phyloP scores from a whole-genome alignment of 2,888 invertebrate species.

The Falcaria lacertinaria region DNA sequence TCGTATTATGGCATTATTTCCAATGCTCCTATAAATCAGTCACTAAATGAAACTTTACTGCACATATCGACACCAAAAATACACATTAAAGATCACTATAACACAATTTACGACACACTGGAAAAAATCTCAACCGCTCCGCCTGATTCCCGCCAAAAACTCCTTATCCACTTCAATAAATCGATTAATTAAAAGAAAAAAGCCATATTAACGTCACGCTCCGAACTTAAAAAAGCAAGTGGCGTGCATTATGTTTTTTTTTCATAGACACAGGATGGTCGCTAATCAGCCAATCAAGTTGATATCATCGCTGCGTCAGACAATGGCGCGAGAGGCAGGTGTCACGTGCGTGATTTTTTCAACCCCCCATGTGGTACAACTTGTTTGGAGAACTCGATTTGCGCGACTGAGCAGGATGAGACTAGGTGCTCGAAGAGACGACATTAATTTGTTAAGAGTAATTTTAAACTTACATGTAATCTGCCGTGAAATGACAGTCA shows the following conservation, averaged over 20 bases:
- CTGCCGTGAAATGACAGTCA: too few species aligned
- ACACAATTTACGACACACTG: too few species aligned
- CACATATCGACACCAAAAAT: too few species aligned
- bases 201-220: not conserved
- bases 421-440: constrained; percentile 24
- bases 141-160: too few species aligned
- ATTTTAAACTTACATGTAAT: not conserved
- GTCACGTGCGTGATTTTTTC: constrained; percentile 62
- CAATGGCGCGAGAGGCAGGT: constrained; percentile 59
- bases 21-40: too few species aligned
- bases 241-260: constrained; percentile 1
- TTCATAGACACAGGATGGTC: constrained; percentile 18
- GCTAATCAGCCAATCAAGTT: constrained; percentile 32
- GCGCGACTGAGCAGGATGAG: constrained; percentile 27
- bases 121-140: too few species aligned
- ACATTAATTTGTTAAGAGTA: constrained; percentile 10
- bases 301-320: constrained; percentile 34
- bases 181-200: not conserved
- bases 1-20: too few species aligned
- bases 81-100: too few species aligned
- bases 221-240: not conserved
- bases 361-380: constrained; percentile 52
- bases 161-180: not conserved
- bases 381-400: constrained; percentile 47
- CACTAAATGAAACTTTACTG: too few species aligned